phyloP scores from a whole-genome alignment of 2,797 vertebrate genomes.

The Notoglanidium macrostoma region DNA sequence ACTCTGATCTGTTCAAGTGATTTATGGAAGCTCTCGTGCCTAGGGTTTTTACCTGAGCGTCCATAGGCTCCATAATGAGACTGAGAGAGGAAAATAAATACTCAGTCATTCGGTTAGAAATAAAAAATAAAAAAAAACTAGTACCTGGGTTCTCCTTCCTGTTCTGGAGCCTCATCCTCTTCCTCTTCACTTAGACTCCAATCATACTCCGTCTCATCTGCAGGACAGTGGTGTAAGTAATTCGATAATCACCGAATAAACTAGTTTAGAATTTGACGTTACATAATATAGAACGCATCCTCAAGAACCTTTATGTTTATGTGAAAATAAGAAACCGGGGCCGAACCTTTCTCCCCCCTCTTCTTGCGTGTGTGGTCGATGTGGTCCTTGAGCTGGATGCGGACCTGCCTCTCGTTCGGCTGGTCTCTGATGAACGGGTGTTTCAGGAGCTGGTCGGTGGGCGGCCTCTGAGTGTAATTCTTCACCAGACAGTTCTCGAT shows the following conservation, averaged over 20 bases:
- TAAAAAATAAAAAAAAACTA: not conserved
- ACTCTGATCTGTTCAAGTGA: not conserved
- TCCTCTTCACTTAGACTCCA: conserved; percentile 92
- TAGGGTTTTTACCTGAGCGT: not conserved
- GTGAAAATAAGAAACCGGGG: not conserved
- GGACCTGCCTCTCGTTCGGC: conserved; percentile 82
- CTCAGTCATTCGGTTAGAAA: not conserved
- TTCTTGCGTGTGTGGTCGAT: conserved; percentile 82
- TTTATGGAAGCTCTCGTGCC: not conserved
- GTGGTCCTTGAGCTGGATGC: conserved; percentile 84
- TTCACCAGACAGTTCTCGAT: conserved; percentile 82
- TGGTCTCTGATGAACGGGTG: conserved; percentile 82
- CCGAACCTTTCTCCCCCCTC: conserved; percentile 79
- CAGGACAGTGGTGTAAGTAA: not conserved
- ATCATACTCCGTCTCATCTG: conserved; percentile 90
- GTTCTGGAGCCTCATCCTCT: conserved; percentile 83
- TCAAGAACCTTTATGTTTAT: not conserved
- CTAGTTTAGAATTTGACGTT: not conserved
- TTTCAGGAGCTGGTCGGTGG: conserved; percentile 80
- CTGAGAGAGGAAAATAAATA: not conserved
- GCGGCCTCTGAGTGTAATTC: conserved; percentile 77
- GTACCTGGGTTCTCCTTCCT: conserved; percentile 89
- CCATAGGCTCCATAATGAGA: not conserved
- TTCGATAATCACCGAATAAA: not conserved
- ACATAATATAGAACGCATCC: not conserved